Evolutionary conservation across 2,797 vertebrate species (phyloP).

Genomic region (Anolis apletophallus): DNA sequence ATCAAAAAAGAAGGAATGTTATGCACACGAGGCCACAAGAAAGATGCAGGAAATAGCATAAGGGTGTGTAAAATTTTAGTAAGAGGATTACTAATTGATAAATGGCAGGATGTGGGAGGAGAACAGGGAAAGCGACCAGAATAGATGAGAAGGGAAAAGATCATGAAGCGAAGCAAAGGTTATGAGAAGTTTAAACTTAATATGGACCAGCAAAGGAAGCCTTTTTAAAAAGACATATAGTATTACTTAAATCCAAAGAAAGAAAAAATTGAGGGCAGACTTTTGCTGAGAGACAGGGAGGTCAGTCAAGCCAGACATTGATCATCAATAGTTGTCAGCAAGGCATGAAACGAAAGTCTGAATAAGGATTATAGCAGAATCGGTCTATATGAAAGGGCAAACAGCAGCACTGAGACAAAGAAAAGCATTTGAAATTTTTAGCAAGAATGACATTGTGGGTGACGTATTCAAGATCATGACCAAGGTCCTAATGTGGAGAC

Average conservation of each 20-base stretch:
- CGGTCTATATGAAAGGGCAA: not conserved
- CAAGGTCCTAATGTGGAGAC: not conserved
- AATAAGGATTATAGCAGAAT: not conserved
- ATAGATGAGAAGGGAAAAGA: not conserved
- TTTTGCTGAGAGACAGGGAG: not conserved
- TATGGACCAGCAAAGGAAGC: not conserved
- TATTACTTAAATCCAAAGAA: not conserved
- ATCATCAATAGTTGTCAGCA: not conserved
- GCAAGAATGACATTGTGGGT: not conserved
- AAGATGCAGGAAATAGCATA: not conserved
- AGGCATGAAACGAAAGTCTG: not conserved
- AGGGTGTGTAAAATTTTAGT: not conserved
- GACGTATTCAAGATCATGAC: not conserved
- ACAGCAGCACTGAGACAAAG: not conserved
- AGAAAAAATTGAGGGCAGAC: not conserved
- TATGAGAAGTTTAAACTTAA: not conserved
- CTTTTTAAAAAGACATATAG: not conserved
- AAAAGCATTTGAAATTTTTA: not conserved
- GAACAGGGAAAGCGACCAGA: not conserved
- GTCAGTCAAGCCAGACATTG: not conserved
- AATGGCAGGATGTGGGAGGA: not conserved
- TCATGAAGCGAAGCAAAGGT: not conserved
- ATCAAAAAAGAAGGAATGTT: not conserved
- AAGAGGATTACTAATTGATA: slow-evolving; percentile 4
- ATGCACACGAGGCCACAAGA: not conserved